Percentiles rank a stretch among this genome's conserved stretches.
phyloP scores from a whole-genome alignment of 2,797 vertebrate species.

The Tadarida brasiliensis region DNA sequence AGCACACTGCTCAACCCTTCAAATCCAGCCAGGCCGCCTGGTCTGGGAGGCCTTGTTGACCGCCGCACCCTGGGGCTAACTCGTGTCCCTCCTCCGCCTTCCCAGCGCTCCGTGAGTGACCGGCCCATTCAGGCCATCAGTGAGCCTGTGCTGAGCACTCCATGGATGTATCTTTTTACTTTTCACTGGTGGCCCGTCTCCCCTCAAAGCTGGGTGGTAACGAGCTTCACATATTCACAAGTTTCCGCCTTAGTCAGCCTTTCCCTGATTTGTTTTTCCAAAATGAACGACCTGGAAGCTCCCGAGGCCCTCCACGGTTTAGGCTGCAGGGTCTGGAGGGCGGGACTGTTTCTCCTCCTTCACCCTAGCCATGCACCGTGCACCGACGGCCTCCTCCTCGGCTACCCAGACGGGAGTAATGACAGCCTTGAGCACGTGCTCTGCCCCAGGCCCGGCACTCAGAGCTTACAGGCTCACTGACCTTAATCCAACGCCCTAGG shows the following conservation, averaged over 20 bases:
- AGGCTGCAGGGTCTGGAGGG: not conserved
- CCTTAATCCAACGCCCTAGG: no score
- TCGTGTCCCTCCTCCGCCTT: not conserved
- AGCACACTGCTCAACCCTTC: not conserved
- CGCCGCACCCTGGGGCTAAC: not conserved
- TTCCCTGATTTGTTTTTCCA: not conserved
- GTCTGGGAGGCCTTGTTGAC: not conserved
- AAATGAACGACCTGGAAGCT: not conserved
- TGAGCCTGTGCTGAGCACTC: accelerated
- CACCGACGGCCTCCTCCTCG: not conserved
- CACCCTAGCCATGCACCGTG: accelerated
- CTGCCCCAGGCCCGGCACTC: not conserved
- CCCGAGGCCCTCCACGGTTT: not conserved
- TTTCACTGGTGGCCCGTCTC: not conserved
- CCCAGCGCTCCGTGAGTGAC: not conserved
- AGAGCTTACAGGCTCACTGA: not conserved
- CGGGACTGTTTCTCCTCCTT: not conserved
- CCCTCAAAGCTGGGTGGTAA: not conserved
- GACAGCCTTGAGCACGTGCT: not conserved
- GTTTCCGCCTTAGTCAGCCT: not conserved
- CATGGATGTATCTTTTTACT: not conserved
- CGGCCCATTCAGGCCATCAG: not conserved
- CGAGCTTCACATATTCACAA: not conserved
- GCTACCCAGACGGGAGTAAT: accelerated
- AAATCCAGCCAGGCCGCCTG: not conserved